Conservation (phyloP, 2,113 vertebrate genomes). For the Galbula dea region DNA sequence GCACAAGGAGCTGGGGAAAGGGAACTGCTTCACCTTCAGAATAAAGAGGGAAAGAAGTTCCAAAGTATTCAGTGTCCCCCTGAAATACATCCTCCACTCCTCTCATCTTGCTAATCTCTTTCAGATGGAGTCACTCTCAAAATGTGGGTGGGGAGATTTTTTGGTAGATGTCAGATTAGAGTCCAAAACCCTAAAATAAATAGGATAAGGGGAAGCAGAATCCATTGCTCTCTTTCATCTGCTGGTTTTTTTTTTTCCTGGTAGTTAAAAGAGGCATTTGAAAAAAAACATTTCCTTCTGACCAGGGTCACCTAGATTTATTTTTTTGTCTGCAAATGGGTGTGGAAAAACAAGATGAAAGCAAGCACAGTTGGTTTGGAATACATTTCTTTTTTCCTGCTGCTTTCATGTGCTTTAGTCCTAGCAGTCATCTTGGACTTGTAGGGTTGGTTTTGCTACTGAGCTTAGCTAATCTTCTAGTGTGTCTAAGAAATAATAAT, state of each 20-base stretch:
- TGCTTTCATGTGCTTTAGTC: slow-evolving; percentile 11
- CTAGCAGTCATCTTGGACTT: background rate
- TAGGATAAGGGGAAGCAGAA: slow-evolving; percentile 5
- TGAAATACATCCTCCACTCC: background rate
- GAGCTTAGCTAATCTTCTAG: background rate
- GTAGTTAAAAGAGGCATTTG: slow-evolving; percentile 36
- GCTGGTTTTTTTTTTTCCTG: background rate
- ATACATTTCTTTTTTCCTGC: background rate
- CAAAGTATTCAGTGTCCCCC: background rate
- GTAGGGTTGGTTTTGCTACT: background rate
- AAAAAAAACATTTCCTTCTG: slow-evolving; percentile 21
- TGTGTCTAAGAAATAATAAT: background rate
- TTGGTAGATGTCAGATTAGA: background rate
- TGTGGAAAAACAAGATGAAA: slow-evolving; percentile 50
- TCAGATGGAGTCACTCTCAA: background rate
- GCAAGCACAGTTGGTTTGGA: background rate
- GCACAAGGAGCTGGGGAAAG: background rate
- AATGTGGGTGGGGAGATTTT: background rate
- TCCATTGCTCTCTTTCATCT: background rate
- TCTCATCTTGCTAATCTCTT: background rate
- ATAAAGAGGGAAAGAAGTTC: background rate
- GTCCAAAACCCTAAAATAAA: slow-evolving; percentile 6
- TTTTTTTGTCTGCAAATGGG: background rate
- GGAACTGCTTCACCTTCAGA: background rate
- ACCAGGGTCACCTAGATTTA: background rate